Evolutionary conservation across 2,113 vertebrate genomes (phyloP).

Genomic region (Psephotus haematonotus): DNA sequence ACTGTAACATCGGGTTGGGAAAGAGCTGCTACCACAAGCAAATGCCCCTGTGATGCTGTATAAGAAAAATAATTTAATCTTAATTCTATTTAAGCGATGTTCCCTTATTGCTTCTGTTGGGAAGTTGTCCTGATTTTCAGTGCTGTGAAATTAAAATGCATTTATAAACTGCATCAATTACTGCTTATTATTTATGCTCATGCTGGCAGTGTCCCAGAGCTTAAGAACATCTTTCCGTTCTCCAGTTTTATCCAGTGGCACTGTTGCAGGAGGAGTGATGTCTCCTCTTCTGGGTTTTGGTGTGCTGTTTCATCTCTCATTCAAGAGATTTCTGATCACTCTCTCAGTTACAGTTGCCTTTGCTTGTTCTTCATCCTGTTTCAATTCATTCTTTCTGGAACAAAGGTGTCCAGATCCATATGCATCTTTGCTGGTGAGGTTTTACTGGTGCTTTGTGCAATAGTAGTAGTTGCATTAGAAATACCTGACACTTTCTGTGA

Average conservation of each 20-base stretch:
- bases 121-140: not conserved
- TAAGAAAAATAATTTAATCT: not conserved
- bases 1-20: not conserved
- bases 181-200: not conserved
- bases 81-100: not conserved
- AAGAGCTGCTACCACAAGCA: not conserved
- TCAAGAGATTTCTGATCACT: not conserved
- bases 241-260: not conserved
- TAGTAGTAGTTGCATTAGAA: not conserved
- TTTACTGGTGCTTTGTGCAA: not conserved
- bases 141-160: not conserved
- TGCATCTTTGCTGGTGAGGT: not conserved
- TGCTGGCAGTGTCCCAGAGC: not conserved
- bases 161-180: not conserved
- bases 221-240: not conserved
- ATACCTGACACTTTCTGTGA: not conserved
- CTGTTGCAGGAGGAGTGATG: not conserved
- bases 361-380: not conserved
- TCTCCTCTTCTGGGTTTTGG: not conserved
- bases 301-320: not conserved
- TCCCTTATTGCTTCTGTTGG: not conserved
- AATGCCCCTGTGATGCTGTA: not conserved
- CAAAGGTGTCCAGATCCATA: not conserved
- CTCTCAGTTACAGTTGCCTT: not conserved
- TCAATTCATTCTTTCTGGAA: not conserved